phyloP scores from a whole-genome alignment of 2,113 vertebrate genomes.

The Ageneiosus marmoratus region DNA sequence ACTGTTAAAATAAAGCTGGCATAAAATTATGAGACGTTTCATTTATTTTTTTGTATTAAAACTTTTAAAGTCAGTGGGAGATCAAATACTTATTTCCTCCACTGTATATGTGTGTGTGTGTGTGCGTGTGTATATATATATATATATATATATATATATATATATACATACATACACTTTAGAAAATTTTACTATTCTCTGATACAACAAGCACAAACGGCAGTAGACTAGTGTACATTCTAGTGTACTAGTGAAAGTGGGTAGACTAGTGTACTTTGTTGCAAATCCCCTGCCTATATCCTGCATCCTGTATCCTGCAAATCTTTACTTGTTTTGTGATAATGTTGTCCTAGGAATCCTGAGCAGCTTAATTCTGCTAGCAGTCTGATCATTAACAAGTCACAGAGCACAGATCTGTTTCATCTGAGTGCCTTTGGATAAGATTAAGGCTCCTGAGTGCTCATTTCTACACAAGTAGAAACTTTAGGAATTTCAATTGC shows the following conservation, averaged over 20 bases:
- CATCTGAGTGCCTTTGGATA: slow-evolving; percentile 23
- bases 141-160: too few species aligned
- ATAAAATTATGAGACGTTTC: too few species aligned
- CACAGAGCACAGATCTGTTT: slow-evolving; percentile 13
- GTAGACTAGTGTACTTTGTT: too few species aligned
- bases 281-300: not conserved
- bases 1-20: too few species aligned
- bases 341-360: not conserved
- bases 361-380: slow-evolving; percentile 19
- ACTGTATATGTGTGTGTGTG: too few species aligned
- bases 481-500: slow-evolving; percentile 32
- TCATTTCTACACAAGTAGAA: slow-evolving; percentile 34
- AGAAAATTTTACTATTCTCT: not conserved
- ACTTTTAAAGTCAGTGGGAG: too few species aligned
- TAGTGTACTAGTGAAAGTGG: too few species aligned
- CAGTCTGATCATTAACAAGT: slow-evolving; percentile 3
- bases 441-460: slow-evolving; percentile 49
- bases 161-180: not conserved
- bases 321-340: not conserved
- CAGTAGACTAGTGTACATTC: not conserved
- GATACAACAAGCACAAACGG: not conserved
- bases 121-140: too few species aligned
- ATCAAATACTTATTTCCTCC: too few species aligned
- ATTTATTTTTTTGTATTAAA: too few species aligned
- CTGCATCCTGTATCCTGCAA: not conserved